Evolutionary conservation across 2,888 invertebrate species (phyloP).

Genomic region (Drosophila affinis): DNA sequence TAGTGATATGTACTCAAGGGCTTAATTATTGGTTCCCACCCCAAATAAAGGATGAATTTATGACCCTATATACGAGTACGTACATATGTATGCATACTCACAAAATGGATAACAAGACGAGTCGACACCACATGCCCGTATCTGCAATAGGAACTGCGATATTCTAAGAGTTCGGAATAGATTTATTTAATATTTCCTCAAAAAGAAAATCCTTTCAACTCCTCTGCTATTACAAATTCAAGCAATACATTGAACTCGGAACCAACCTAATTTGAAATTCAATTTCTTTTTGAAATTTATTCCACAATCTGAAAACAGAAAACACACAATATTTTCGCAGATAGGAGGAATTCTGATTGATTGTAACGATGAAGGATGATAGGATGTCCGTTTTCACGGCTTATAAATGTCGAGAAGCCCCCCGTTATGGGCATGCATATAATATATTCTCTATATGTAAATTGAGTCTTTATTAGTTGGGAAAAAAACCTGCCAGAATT

Average conservation of each 20-base stretch:
- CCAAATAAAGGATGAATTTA: background rate
- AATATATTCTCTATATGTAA: background rate
- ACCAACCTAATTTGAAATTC: slow-evolving; percentile 28
- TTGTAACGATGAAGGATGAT: background rate
- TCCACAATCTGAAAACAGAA: slow-evolving; percentile 2
- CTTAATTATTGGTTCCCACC: background rate
- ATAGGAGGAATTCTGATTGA: slow-evolving; percentile 4
- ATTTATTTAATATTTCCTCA: background rate
- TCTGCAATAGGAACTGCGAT: background rate
- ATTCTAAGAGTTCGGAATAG: no score
- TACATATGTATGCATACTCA: no score
- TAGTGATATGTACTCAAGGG: background rate
- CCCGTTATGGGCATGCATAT: no score
- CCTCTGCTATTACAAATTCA: slow-evolving; percentile 21
- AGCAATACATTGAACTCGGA: slow-evolving; percentile 18
- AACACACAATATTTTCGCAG: slow-evolving; percentile 8
- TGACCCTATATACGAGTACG: background rate
- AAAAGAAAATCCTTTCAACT: slow-evolving; percentile 26
- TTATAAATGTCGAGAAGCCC: no score
- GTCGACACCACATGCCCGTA: background rate
- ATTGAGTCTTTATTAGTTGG: background rate
- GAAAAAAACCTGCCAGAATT: background rate
- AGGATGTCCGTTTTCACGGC: background rate
- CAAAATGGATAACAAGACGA: background rate
- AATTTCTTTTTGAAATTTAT: slow-evolving; percentile 6